Evolutionary conservation across 2,888 invertebrate genomes (phyloP).

Genomic region (Lacanobia oleracea): DNA sequence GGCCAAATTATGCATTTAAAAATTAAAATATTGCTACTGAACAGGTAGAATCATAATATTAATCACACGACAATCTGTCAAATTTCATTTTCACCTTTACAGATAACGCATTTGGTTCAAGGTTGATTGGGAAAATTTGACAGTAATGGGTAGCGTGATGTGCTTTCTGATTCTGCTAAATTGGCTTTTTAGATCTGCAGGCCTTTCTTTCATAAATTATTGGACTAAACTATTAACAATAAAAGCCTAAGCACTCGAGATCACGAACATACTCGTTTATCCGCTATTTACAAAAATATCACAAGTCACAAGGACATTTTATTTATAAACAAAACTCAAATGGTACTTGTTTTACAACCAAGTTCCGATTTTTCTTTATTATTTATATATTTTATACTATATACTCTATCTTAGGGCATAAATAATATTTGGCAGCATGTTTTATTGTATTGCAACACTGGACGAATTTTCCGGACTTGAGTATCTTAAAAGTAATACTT

Average conservation of each 20-base stretch:
- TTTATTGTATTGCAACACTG: slow-evolving; percentile 21
- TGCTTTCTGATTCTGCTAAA: no score
- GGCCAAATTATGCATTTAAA: neutral
- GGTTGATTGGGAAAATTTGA: no score
- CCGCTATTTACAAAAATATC: slow-evolving; percentile 60
- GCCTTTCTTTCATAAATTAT: slow-evolving; percentile 13
- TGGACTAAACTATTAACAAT: slow-evolving; percentile 30
- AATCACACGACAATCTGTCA: no score
- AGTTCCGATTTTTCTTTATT: slow-evolving; percentile 4
- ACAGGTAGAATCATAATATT: no score
- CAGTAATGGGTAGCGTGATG: no score
- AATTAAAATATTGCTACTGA: neutral
- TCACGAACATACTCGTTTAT: slow-evolving; percentile 40
- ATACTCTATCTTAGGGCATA: slow-evolving; percentile 34
- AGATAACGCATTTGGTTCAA: no score
- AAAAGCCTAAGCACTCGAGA: slow-evolving; percentile 50
- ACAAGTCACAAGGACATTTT: slow-evolving; percentile 57
- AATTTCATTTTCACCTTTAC: no score
- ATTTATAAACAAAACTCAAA: slow-evolving; percentile 29
- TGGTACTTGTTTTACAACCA: slow-evolving; percentile 35
- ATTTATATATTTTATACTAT: slow-evolving; percentile 7
- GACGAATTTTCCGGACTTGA: slow-evolving; percentile 26
- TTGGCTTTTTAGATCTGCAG: no score
- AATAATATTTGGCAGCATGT: slow-evolving; percentile 29
- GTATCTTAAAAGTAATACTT: neutral